A percentile compares a stretch with the other conserved stretches of the same genome.
Evolutionary conservation across 64 coral and sea anemone genomes (phyloP).

Genomic region (Stylophora pistillata): DNA sequence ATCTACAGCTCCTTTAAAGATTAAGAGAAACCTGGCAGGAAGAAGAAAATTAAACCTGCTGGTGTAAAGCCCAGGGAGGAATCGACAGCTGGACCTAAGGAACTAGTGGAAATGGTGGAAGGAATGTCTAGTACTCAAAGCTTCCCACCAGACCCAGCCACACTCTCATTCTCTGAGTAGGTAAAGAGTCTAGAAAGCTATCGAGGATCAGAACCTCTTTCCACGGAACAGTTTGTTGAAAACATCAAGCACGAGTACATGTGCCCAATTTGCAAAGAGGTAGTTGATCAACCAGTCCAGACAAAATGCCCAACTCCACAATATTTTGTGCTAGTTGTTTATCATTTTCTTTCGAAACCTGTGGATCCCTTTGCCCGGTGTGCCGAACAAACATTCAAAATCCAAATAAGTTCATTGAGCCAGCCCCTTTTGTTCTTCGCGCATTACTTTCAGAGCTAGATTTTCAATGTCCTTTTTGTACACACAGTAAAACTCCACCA

Average conservation of each 20-base stretch:
- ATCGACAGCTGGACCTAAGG: constrained; percentile 36
- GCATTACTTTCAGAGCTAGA: too few species aligned
- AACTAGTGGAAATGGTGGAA: constrained; percentile 26
- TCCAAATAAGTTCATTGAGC: too few species aligned
- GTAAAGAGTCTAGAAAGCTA: constrained; percentile 47
- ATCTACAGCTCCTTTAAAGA: constrained; percentile 35
- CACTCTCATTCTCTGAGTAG: constrained; percentile 38
- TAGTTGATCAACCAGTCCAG: constrained; percentile 62
- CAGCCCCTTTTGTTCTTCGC: constrained; percentile 53
- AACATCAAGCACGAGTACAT: constrained; percentile 60
- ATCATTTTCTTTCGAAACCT: constrained; percentile 41
- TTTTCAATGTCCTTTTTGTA: constrained; percentile 44
- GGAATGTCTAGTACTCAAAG: constrained; percentile 39
- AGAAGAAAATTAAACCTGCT: constrained; percentile 30
- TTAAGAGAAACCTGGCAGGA: constrained; percentile 49
- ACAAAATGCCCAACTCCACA: constrained; percentile 57
- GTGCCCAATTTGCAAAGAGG: constrained; percentile 55
- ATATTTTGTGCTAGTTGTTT: constrained; percentile 63
- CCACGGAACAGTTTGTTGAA: constrained; percentile 64
- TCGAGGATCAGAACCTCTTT: too few species aligned
- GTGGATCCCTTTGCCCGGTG: constrained; percentile 44
- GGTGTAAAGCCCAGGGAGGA: too few species aligned
- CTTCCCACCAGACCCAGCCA: constrained; percentile 42
- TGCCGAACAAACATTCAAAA: constrained; percentile 47
- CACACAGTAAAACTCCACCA: constrained; percentile 23